Percentiles rank a stretch among this genome's conserved stretches.
Conservation (phyloP, 2,113 vertebrate species). For the Acanthisitta chloris region DNA sequence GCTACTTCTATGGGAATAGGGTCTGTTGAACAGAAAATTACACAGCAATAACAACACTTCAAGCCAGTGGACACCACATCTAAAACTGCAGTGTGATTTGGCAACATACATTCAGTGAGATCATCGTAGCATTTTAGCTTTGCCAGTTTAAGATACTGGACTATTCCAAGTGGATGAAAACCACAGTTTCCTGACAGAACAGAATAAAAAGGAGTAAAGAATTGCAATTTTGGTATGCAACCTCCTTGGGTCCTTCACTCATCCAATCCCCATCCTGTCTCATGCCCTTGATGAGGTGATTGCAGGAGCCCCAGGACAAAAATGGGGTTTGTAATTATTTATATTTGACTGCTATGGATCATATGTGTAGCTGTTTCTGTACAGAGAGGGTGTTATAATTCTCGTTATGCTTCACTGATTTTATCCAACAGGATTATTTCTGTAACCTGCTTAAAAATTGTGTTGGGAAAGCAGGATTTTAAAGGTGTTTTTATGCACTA, state of each 20-base stretch:
- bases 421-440: background rate
- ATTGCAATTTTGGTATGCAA: accelerated
- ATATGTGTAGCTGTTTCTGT: background rate
- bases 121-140: background rate
- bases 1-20: background rate
- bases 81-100: background rate
- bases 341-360: accelerated
- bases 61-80: background rate
- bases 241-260: accelerated
- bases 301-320: background rate
- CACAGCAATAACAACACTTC: background rate
- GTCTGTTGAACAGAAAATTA: background rate
- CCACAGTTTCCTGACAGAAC: background rate
- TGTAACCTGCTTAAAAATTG: background rate
- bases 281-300: accelerated
- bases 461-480: background rate
- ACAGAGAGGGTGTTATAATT: background rate
- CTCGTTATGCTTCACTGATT: background rate
- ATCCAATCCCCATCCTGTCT: too few species aligned
- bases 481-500: background rate
- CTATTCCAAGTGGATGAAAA: background rate
- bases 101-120: accelerated
- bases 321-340: background rate
- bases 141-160: background rate
- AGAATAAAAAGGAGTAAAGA: too few species aligned